phyloP scores from a whole-genome alignment of 2,797 vertebrate genomes.

The Eulemur mongoz region DNA sequence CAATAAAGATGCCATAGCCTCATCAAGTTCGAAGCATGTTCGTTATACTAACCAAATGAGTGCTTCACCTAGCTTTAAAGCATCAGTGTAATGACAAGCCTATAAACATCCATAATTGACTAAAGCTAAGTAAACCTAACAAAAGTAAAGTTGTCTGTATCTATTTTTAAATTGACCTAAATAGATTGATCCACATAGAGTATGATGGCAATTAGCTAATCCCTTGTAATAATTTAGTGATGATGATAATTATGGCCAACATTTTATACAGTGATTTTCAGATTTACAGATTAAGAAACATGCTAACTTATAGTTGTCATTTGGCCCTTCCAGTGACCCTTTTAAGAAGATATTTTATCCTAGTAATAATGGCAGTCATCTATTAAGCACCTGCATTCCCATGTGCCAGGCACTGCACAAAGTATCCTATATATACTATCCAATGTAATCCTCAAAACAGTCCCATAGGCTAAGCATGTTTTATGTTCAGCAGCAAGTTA shows the following conservation, averaged over 20 bases:
- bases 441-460: neutral
- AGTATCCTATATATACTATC: neutral
- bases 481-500: neutral
- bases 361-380: neutral
- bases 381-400: neutral
- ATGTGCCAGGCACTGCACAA: neutral
- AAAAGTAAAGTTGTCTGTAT: neutral
- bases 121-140: slow-evolving; percentile 37
- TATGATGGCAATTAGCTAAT: neutral
- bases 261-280: slow-evolving; percentile 23
- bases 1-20: neutral
- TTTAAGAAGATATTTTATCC: neutral
- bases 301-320: neutral
- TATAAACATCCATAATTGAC: neutral
- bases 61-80: neutral
- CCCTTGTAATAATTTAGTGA: slow-evolving; percentile 14
- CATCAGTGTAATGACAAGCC: neutral
- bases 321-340: neutral
- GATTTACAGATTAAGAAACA: neutral
- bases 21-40: neutral
- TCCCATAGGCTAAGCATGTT: neutral
- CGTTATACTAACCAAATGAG: neutral
- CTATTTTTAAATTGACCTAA: neutral
- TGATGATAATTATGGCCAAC: neutral
- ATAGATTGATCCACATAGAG: neutral